These are phyloP conservation scores for Catharus fuscescens DNA, from an alignment of 2,113 vertebrate species.

Conservation along the genomic window DNA sequence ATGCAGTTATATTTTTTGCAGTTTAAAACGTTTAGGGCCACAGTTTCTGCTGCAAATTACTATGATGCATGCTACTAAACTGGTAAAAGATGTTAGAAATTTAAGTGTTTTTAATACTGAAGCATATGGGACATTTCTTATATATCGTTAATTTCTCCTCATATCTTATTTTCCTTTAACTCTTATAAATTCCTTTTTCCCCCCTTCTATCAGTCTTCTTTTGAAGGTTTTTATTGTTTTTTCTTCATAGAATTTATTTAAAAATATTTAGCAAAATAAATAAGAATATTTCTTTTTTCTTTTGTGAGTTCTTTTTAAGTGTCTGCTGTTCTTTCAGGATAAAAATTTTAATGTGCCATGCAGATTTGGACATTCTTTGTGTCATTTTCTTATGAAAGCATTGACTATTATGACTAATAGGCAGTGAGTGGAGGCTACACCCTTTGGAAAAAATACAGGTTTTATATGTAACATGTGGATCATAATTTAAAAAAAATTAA, in stretches of 20 bases:
- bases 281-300: not conserved
- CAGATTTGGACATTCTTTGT: not conserved
- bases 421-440: not conserved
- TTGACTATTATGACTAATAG: not conserved
- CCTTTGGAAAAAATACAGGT: not conserved
- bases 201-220: not conserved
- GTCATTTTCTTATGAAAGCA: not conserved
- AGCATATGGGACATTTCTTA: not conserved
- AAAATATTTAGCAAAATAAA: not conserved
- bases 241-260: not conserved
- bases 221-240: not conserved
- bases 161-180: not conserved
- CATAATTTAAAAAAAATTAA: not conserved
- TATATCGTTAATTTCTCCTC: not conserved
- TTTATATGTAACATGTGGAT: accelerated
- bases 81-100: not conserved
- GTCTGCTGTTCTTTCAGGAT: not conserved
- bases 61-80: not conserved
- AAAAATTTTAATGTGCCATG: not conserved
- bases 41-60: not conserved
- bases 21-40: not conserved
- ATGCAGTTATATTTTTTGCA: not conserved
- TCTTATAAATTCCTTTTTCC: not conserved
- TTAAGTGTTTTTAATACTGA: not conserved
- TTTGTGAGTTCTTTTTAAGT: not conserved